Base-by-base conservation (phyloP, 2,113 vertebrate species). In the Junco hyemalis region DNA sequence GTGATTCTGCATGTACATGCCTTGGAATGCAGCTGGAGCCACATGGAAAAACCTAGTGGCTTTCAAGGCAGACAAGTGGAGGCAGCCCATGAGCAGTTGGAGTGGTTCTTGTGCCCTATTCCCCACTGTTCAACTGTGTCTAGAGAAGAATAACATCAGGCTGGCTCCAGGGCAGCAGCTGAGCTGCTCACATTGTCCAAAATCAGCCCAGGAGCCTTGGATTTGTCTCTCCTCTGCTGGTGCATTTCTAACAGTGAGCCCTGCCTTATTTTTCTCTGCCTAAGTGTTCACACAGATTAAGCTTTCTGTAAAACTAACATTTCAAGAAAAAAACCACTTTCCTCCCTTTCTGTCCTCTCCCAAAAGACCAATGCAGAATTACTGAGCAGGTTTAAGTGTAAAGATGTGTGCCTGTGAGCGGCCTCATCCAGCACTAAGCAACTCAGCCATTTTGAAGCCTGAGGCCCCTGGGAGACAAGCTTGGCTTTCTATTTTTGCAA, bases 361-460 rank as follows among this genome's bases (percentile, higher is more conserved):
- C 91, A 66, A 84, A 74, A 90, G 78, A 56, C 60, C 60, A 53
- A 1, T 29, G 42, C 29, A 90, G 78, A 94, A 87, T 63, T 40
- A 45, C 50, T 54, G 73, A 89, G 73, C 29, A 51, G 66, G 48
- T 71, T 59, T 78, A 76, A 82, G 29, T 59, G 57, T 60, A 33
- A 65, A 60, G 24, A 35, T 47, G 22, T 11, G 21, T 94, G 81
- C 33, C 69, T 9, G 5, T 17, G 40, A 51, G 69, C 7, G 4
- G 57, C 44, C 24, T 87, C 47, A 86, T 35, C 48, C 73, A 70
- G 44, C 65, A 14, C 84, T 53, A 25, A 83, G 63, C 54, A 83
- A 24, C 73, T 81, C 51, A 44, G 73, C 60, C 90, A 56, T 89
- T 84, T 81, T 84, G 82, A 86, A 96, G 86, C 66, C 73, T 42